Evolutionary conservation across 1,140 invertebrate genomes (phyloP), one percentile per base, ranked within the genome.

Genomic region (Drosophila santomea): DNA sequence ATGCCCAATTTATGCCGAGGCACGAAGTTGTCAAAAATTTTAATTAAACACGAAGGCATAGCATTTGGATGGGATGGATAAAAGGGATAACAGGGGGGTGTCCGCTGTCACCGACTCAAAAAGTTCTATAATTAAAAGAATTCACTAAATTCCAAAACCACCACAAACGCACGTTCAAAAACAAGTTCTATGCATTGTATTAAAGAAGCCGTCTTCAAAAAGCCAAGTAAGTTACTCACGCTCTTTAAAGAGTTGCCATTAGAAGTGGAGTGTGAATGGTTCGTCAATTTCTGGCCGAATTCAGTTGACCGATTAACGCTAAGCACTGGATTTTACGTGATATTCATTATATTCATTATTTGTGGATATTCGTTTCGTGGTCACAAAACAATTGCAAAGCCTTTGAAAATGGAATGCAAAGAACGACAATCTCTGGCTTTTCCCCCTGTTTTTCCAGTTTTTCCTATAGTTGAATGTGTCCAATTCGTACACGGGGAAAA

Each of bases 1-100:
- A 77, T 71, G 78, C 78, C 50, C 74, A 81, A 85, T 86, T 85
- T 86, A 85, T 85, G 82, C 82, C 43, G 38, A 60, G 45, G 67
- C 82, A 85, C 82, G 81, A 81, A 82, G 74, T 80, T 81, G 74
- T 86, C 68, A 74, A 81, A 81, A 75, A 86, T 86, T 85, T 85
- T 86, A 85, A 86, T 86, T 86, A 86, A 78, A 71, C 52, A 62
- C 59, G 55, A 66, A 61, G 47, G 36, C 61, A 62, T 5, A 39
- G 11, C 38, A 12, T 39, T 39, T 39, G 38, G 15, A 20, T 20
- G 57, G 17, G 11, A 5, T n/a, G 25, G 25, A 0, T 32, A 8
- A 10, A 32, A 32, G 14, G 11, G 20, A 32, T 48, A 32, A 38
- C 20, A 6, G 23, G 4, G 14, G 17, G 38, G 11, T 39, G 12